phyloP scores from a whole-genome alignment of 1,140 invertebrate genomes.

The Cephus cinctus region DNA sequence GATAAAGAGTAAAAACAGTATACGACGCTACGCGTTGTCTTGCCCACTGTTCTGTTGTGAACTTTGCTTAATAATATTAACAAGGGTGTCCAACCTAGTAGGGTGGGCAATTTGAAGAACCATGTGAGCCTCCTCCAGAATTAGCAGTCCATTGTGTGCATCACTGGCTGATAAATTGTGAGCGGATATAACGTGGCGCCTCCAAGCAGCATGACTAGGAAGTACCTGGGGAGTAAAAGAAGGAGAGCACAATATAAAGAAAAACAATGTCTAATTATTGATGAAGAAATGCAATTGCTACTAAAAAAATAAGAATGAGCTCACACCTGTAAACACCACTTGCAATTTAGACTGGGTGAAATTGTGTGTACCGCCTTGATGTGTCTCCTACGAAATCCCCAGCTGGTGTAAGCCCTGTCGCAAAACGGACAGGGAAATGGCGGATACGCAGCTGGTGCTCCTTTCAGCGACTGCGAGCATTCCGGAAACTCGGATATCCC shows the following conservation, averaged over 20 bases:
- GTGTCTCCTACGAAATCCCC: conserved; percentile 65
- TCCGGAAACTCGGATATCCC: conserved; percentile 22
- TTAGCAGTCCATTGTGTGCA: conserved; percentile 62
- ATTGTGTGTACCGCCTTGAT: conserved; percentile 63
- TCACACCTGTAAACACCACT: conserved; percentile 57
- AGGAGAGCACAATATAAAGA: conserved; percentile 1
- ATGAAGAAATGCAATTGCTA: not conserved
- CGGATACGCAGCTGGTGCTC: conserved; percentile 45
- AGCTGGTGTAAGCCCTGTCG: conserved; percentile 64
- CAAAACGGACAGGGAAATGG: conserved; percentile 67
- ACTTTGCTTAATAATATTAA: conserved; percentile 43
- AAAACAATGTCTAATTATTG: not conserved
- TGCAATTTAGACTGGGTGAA: conserved; percentile 58
- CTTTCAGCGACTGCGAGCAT: conserved; percentile 17
- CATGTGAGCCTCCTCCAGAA: conserved; percentile 65
- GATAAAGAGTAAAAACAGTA: too few species aligned
- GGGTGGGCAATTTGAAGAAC: conserved; percentile 59
- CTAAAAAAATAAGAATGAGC: conserved; percentile 1
- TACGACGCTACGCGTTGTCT: too few species aligned
- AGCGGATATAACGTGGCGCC: conserved; percentile 58
- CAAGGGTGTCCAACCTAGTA: conserved; percentile 49
- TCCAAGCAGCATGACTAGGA: conserved; percentile 61
- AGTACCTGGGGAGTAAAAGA: conserved; percentile 40
- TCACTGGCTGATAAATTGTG: conserved; percentile 60
- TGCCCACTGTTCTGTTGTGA: conserved; percentile 26